Evolutionary conservation across 2,888 invertebrate genomes (phyloP).

Genomic region (Perizoma affinitatum): DNA sequence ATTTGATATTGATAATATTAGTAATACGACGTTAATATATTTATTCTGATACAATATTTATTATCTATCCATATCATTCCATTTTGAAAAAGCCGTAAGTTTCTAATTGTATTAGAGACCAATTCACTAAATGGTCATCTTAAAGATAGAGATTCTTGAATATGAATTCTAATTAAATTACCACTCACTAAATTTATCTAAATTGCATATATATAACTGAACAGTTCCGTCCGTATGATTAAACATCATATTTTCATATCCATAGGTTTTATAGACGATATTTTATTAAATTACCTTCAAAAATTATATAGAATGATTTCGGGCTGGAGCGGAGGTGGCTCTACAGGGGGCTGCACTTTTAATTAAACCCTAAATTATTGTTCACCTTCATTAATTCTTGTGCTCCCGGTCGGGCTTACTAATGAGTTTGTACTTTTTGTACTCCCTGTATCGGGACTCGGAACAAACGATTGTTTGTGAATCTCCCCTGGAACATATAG

Average conservation of each 20-base stretch:
- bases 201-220: constrained; percentile 30
- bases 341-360: constrained; percentile 79
- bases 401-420: constrained; percentile 76
- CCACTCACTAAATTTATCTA: constrained; percentile 26
- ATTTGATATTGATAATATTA: too few species aligned
- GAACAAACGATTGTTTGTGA: constrained; percentile 40
- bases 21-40: too few species aligned
- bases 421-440: constrained; percentile 82
- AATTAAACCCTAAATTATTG: constrained; percentile 84
- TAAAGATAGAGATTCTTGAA: constrained; percentile 13
- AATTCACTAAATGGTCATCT: not conserved
- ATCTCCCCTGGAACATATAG: constrained; percentile 3
- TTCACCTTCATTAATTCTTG: constrained; percentile 82
- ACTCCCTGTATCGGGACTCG: constrained; percentile 51
- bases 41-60: not conserved
- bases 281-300: constrained; percentile 81
- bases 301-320: constrained; percentile 74
- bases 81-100: constrained; percentile 18
- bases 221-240: constrained; percentile 1
- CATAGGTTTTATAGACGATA: constrained; percentile 47
- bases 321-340: constrained; percentile 60
- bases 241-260: constrained; percentile 16
- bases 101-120: constrained; percentile 16
- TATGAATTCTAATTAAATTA: constrained; percentile 30
- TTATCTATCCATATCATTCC: not conserved